Evolutionary conservation across 2,797 vertebrate species (phyloP).

Genomic region (Alauda arvensis): DNA sequence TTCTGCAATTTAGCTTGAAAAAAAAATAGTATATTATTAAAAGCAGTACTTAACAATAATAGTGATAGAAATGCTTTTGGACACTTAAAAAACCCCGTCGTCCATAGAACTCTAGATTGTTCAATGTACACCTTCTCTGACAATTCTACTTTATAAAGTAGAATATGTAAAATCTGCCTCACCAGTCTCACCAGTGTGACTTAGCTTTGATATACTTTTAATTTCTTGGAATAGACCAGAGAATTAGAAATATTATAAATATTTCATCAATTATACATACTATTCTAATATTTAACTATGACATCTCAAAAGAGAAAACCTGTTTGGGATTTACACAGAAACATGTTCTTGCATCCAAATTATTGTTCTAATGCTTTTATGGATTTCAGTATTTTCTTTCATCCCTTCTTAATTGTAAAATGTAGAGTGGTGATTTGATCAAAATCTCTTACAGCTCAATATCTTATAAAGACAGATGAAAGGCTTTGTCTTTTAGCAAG

Average conservation of each 20-base stretch:
- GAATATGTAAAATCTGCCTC: background rate
- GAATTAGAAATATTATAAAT: background rate
- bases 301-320: background rate
- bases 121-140: background rate
- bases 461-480: background rate
- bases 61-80: background rate
- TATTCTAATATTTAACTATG: background rate
- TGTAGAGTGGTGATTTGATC: background rate
- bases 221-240: background rate
- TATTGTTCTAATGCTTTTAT: background rate
- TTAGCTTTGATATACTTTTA: background rate
- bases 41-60: background rate
- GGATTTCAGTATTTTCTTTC: background rate
- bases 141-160: background rate
- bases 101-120: background rate
- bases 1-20: background rate
- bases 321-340: background rate
- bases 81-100: background rate
- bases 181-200: background rate
- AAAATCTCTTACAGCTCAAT: background rate
- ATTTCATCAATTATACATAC: background rate
- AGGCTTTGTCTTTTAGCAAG: background rate
- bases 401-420: background rate
- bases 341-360: background rate
- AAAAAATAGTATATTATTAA: background rate